Conservation (phyloP, 2,797 vertebrate species). For the Pseudotriccus pelzelni region DNA sequence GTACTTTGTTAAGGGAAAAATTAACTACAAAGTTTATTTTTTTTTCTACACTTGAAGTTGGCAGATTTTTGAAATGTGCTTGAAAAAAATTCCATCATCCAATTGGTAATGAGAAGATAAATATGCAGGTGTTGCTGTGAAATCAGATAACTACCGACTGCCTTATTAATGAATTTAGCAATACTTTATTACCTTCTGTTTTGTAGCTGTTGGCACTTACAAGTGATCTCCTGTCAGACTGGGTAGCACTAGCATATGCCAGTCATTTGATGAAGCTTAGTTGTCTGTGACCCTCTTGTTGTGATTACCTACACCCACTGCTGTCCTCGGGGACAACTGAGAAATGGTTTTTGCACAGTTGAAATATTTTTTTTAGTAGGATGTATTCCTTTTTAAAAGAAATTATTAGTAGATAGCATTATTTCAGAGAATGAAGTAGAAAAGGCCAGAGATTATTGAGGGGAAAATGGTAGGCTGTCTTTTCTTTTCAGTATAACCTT, state of each 20-base stretch:
- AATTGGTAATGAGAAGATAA: slow-evolving; percentile 83
- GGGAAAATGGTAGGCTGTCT: background rate
- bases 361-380: background rate
- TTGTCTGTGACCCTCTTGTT: slow-evolving; percentile 59
- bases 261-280: slow-evolving; percentile 64
- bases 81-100: slow-evolving; percentile 82
- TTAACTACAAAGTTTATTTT: slow-evolving; percentile 85
- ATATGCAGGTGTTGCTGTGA: slow-evolving; percentile 85
- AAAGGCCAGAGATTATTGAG: background rate
- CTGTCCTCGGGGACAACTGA: background rate
- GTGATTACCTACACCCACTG: background rate
- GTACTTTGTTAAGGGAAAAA: slow-evolving; percentile 88
- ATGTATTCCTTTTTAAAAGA: background rate
- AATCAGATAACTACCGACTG: slow-evolving; percentile 81
- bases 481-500: background rate
- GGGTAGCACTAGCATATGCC: slow-evolving; percentile 69
- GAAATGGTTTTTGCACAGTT: background rate
- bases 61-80: slow-evolving; percentile 84
- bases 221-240: slow-evolving; percentile 76
- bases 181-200: slow-evolving; percentile 72
- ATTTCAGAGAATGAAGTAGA: background rate
- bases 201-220: slow-evolving; percentile 74
- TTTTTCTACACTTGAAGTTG: slow-evolving; percentile 80
- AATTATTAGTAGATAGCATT: background rate
- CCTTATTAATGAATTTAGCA: slow-evolving; percentile 82